A percentile compares a stretch with the other conserved stretches of the same genome.
These are phyloP conservation scores for Hozukius guyotensis DNA, from an alignment of 2,797 vertebrate genomes.

Conservation along the genomic window DNA sequence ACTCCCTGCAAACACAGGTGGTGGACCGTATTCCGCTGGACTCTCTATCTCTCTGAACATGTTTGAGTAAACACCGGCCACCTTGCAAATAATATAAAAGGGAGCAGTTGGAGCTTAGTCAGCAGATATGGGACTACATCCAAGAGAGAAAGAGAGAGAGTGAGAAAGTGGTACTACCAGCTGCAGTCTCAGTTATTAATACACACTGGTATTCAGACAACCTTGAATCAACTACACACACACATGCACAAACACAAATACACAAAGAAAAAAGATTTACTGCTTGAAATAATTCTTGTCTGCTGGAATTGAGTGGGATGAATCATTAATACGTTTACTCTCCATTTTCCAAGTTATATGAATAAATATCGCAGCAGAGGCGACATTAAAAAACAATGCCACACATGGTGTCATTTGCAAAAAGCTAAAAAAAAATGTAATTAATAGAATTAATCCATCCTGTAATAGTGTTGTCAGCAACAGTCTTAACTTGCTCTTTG, in stretches of 20 bases:
- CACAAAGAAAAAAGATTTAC: neutral
- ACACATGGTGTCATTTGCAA: neutral
- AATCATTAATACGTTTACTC: neutral
- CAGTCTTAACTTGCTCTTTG: neutral
- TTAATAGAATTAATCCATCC: neutral
- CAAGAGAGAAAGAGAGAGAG: slow-evolving; percentile 62
- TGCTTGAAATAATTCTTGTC: neutral
- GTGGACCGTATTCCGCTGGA: slow-evolving; percentile 14
- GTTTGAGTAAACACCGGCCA: slow-evolving; percentile 25
- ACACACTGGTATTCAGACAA: slow-evolving; percentile 76
- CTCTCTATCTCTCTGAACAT: slow-evolving; percentile 1
- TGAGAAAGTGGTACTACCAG: slow-evolving; percentile 88
- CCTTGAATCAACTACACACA: slow-evolving; percentile 73
- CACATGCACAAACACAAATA: neutral
- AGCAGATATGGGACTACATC: slow-evolving; percentile 57
- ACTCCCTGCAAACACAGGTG: slow-evolving; percentile 48
- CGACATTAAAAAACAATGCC: neutral
- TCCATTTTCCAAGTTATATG: neutral
- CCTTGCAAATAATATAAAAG: slow-evolving; percentile 8
- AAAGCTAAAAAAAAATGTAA: neutral
- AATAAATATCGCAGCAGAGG: neutral
- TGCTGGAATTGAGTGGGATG: neutral
- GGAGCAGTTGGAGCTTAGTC: neutral
- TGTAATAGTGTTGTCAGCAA: neutral
- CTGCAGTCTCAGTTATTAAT: slow-evolving; percentile 88